Conservation (phyloP, 1,140 invertebrate genomes). For the Calephelis nemesis region DNA sequence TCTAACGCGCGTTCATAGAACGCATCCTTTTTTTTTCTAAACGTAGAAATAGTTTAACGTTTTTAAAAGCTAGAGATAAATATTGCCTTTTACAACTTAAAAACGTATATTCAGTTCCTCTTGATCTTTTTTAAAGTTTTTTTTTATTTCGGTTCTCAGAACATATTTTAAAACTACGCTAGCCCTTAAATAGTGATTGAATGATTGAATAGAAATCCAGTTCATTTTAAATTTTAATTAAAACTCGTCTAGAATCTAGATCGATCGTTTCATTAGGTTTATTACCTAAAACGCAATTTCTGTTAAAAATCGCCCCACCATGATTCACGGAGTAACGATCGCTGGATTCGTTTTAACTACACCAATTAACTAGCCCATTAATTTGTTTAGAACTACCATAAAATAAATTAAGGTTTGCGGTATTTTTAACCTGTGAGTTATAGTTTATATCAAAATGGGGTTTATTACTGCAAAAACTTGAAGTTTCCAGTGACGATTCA, state of each 20-base stretch:
- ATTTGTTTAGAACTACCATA: conserved; percentile 35
- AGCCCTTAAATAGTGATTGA: too few species aligned
- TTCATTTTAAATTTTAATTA: neutral
- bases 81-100: too few species aligned
- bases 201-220: neutral
- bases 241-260: neutral
- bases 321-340: conserved; percentile 13
- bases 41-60: too few species aligned
- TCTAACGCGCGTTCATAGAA: too few species aligned
- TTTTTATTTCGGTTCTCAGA: too few species aligned
- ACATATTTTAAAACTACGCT: too few species aligned
- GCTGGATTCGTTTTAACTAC: conserved; percentile 30
- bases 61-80: too few species aligned
- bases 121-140: too few species aligned
- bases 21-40: too few species aligned
- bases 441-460: conserved; percentile 9
- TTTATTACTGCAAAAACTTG: neutral
- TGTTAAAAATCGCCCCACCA: conserved; percentile 9
- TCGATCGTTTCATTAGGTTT: conserved; percentile 1
- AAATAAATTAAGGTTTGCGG: conserved; percentile 26
- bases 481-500: too few species aligned
- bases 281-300: conserved; percentile 6
- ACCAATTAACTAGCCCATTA: conserved; percentile 34
- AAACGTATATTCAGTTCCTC: too few species aligned
- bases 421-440: conserved; percentile 12